Conservation (phyloP, 2,113 vertebrate genomes). For the Alethe castanea region DNA sequence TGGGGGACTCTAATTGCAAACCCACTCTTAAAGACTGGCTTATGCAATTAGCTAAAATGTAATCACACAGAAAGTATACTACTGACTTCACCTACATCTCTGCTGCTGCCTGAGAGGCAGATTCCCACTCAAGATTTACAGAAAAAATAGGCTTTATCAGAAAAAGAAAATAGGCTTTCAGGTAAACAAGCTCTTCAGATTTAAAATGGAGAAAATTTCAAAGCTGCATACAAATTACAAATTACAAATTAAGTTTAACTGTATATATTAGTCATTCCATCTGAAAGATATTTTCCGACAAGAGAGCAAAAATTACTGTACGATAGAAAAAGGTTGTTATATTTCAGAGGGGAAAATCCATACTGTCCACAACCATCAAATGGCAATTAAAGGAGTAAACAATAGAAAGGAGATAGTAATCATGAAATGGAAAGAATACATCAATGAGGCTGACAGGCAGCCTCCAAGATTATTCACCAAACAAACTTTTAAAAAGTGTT, state of each 20-base stretch:
- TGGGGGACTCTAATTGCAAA: not conserved
- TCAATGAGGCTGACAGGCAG: not conserved
- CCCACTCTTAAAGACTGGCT: not conserved
- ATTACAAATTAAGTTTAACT: not conserved
- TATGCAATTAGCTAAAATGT: not conserved
- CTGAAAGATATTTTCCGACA: not conserved
- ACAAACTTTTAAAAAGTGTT: not conserved
- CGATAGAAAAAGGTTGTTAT: not conserved
- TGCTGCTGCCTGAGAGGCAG: not conserved
- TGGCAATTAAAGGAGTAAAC: not conserved
- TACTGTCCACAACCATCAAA: not conserved
- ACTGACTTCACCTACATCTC: not conserved
- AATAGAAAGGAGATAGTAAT: not conserved
- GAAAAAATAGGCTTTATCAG: not conserved
- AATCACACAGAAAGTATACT: not conserved
- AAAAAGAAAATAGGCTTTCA: not conserved
- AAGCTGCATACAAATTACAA: not conserved
- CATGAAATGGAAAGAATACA: not conserved
- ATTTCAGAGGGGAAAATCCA: not conserved
- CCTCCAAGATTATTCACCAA: not conserved
- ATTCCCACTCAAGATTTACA: not conserved
- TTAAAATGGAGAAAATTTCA: not conserved
- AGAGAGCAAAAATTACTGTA: not conserved
- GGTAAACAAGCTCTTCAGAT: not conserved
- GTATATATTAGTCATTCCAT: not conserved